Base-by-base conservation (phyloP, 2,797 vertebrate genomes). In the Salarias fasciatus region DNA sequence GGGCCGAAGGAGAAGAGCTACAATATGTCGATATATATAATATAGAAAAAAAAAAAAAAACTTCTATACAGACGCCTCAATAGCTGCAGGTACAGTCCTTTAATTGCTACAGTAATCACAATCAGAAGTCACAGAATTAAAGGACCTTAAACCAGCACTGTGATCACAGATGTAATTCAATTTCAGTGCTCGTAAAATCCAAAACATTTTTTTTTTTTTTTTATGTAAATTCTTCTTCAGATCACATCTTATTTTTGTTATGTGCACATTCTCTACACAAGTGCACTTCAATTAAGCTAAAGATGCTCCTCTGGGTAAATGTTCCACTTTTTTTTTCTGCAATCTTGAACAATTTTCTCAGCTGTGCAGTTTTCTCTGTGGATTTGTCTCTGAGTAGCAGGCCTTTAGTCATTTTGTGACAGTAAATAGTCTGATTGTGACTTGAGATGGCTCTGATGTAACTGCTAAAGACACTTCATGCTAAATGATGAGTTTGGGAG, bases 251-350 rank as follows among this genome's bases (percentile, higher is more conserved):
- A 9, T 49, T 53, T 45, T 13, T 35, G 33, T 35, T 6, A 35
- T 35, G 35, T 5, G 6, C 33, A 35, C 6, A 35, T 5, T 13
- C 6, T 35, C 8, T 8, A 12, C 11, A 14, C n/a, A 38, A 53
- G 51, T 12, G 18, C 55, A 50, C 40, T 56, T 54, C 12, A 54
- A 59, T 45, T 24, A 28, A 38, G 12, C 50, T 50, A 52, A 48
- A 46, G 30, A 47, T 37, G 6, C 53, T 56, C 7, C 13, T 14
- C 35, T 36, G 31, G 14, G 33, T 11, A 41, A 31, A 36, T 38
- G 41, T 33, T 11, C 14, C 41, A 42, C 18, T 13, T 11, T 38
- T 44, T 63, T 33, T 51, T 12, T 42, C 11, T 59, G 38, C 7
- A 28, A 10, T 43, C 24, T 38, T 35, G 2, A 2, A 6, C 33